Conservation (phyloP, 2,113 vertebrate species). For the Noctilio leporinus region DNA sequence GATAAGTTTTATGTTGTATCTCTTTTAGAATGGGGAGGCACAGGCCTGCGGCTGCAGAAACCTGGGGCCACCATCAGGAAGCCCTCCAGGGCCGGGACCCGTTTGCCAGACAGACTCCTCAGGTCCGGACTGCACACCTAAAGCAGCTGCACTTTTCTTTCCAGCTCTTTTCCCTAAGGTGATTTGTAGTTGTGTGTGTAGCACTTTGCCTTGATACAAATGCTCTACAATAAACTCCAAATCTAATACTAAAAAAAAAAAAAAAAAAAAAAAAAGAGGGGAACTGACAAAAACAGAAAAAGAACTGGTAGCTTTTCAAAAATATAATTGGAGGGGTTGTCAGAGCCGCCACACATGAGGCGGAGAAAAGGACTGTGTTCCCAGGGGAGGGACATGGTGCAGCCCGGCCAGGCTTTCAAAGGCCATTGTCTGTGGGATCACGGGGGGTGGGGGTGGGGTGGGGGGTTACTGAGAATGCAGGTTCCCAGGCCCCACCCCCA, state of each 20-base stretch:
- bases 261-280: background rate
- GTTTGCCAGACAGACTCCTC: background rate
- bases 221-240: background rate
- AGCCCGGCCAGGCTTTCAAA: background rate
- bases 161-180: background rate
- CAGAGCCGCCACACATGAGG: rapidly evolving
- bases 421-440: rapidly evolving
- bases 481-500: background rate
- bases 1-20: background rate
- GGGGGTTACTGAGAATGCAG: background rate
- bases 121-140: background rate
- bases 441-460: rapidly evolving
- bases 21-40: background rate
- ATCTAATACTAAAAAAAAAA: background rate
- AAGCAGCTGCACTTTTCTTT: background rate
- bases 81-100: background rate
- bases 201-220: background rate
- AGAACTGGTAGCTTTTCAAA: background rate
- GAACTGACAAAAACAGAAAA: background rate
- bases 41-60: background rate
- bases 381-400: background rate
- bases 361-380: background rate
- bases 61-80: background rate
- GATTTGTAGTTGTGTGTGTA: background rate
- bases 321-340: background rate